Evolutionary conservation across 2,797 vertebrate species (phyloP).

Genomic region (Takifugu ocellatus): DNA sequence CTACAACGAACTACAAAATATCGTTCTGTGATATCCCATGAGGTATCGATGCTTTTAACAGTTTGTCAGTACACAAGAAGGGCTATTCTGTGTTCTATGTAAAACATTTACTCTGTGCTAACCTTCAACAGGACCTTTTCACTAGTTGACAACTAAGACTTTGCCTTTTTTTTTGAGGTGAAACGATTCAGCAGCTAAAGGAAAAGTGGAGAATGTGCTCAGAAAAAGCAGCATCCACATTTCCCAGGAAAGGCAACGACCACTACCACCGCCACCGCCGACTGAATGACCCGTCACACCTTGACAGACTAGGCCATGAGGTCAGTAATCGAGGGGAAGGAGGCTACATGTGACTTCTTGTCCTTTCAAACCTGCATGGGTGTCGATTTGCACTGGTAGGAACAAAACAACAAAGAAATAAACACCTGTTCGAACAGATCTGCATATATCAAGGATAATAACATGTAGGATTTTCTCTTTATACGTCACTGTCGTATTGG

Average conservation of each 20-base stretch:
- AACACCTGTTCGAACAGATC: constrained; percentile 96
- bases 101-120: constrained; percentile 43
- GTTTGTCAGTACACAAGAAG: constrained; percentile 51
- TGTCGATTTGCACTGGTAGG: constrained; percentile 91
- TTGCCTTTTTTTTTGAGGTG: constrained; percentile 36
- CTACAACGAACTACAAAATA: constrained; percentile 66
- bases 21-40: constrained; percentile 59
- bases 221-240: constrained; percentile 21
- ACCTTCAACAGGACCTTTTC: constrained; percentile 21
- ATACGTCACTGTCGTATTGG: constrained; percentile 26
- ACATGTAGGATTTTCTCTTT: constrained; percentile 66
- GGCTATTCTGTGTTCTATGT: constrained; percentile 36
- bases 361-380: constrained; percentile 98
- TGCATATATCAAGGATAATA: constrained; percentile 99
- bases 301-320: constrained; percentile 87
- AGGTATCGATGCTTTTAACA: constrained; percentile 68
- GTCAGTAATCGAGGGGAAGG: constrained; percentile 59
- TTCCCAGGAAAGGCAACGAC: constrained; percentile 37
- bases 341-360: constrained; percentile 78
- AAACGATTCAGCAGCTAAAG: constrained; percentile 53
- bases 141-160: constrained; percentile 17
- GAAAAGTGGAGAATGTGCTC: constrained; percentile 37
- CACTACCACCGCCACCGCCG: constrained; percentile 32
- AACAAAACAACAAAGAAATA: constrained; percentile 64
- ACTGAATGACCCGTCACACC: constrained; percentile 80